Base-by-base conservation (phyloP, 2,113 vertebrate species). In the Pterocles burchelli region DNA sequence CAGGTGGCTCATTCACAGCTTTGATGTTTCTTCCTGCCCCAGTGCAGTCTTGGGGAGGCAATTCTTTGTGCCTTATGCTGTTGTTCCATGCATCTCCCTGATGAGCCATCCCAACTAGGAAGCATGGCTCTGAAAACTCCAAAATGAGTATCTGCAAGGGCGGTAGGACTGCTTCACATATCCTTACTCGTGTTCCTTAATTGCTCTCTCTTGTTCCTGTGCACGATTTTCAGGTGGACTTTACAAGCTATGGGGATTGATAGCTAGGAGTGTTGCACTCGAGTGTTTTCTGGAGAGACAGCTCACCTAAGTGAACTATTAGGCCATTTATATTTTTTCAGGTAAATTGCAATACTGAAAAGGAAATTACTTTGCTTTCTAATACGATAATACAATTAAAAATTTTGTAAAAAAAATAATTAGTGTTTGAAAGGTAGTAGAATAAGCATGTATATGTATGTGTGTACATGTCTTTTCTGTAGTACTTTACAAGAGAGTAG, bases 121-220 rank as follows among this genome's bases (percentile, higher is more conserved):
- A n/a, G 26, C 31, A 0, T 2, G 10, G 36, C 61, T 85, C 52
- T 36, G 46, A 20, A 15, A 7, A 1, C 0, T 46, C 45, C 9
- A 1, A 12, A 26, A 43, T 1, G 3, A 11, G 52, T 1, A 19
- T 14, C 5, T 24, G 31, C 52, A 3, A 2, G 34, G 58, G 11
- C 1, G 3, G 10, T 2, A 17, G 41, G 24, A 14, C 52, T 1
- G 3, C 52, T 48, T 43, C 16, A 0, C 1, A 1, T 15, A 33
- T 17, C 41, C 36, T 36, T 18, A 10, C 31, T 51, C 10, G 0
- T 3, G 8, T 38, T 84, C n/a, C 52, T 21, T 3, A 4, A 25
- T 16, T 8, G 31, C 8, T 29, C 26, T 16, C 6, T 43, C 25
- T 41, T 2, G 0, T 45, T 67, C 55, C 57, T 34, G 10, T 38